Base-by-base conservation (phyloP, 2,888 invertebrate genomes). In the Mactromeris polynyma region DNA sequence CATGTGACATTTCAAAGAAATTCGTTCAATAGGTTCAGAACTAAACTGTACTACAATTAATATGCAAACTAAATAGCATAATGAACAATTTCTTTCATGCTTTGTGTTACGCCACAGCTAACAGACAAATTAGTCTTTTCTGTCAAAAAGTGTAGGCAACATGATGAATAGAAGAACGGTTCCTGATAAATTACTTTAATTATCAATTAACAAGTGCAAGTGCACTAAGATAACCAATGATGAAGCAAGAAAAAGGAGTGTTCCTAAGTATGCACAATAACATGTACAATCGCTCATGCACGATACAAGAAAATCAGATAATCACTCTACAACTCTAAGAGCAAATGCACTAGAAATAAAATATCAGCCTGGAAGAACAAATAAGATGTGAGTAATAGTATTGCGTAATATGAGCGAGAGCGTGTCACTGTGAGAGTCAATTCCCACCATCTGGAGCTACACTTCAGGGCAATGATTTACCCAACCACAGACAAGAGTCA, bases 401-500 rank as follows among this genome's bases (percentile, higher is more conserved):
- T 73, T 33, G 33, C 73, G 73, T 73, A 33, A 58, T 1, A 64
- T 11, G 73, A 26, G 17, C 36, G 17, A 3, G 73, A 26, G 17
- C 36, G 17, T 73, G 73, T 73, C 73, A 73, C 73, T 36, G 36
- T 33, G 73, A 73, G 73, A 31, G 73, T 73, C 31, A 73, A 73
- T 73, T 36, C 73, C 14, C 36, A 11, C 14, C 73, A 73, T 73
- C 73, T 73, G 73, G 73, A 73, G 33, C 11, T 33, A 33, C 36
- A 11, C 73, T 73, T 36, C 6, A 19, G 31, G 26, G 73, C 36
- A 33, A 73, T 33, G 17, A 73, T 73, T 26, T 73, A 36, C 73
- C 7, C 17, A 73, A 73, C 73, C 73, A 33, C 73, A 73, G 73
- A 33, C 36, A 36, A 17, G 31, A 36, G 73, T 73, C 36, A 73